Evolutionary conservation across 2,888 invertebrate genomes (phyloP).

Genomic region (Homarus gammarus): DNA sequence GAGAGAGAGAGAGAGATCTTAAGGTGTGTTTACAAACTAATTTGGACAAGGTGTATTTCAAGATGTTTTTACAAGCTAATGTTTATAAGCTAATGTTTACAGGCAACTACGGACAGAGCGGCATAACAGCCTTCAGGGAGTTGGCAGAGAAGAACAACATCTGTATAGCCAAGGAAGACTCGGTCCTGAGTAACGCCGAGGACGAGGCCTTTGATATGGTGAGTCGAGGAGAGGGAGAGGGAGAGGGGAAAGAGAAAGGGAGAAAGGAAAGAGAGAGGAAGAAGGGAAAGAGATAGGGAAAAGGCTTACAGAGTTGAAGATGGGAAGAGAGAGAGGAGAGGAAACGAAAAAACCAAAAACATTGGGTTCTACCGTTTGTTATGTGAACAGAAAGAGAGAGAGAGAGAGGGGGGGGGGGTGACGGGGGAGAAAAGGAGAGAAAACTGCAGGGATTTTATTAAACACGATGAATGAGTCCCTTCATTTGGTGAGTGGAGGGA

Average conservation of each 20-base stretch:
- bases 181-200: conserved; percentile 83
- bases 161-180: conserved; percentile 86
- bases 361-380: too few relatives aligned
- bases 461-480: too few relatives aligned
- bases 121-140: conserved; percentile 87
- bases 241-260: not conserved
- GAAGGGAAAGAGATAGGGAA: not conserved
- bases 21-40: too few relatives aligned
- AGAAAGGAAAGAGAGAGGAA: not conserved
- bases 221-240: not conserved
- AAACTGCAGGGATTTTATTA: not conserved
- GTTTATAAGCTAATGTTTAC: too few relatives aligned
- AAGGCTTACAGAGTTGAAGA: not conserved
- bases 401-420: not conserved
- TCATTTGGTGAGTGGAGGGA: too few relatives aligned
- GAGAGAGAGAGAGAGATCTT: not conserved
- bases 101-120: conserved; percentile 89
- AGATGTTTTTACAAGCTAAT: too few relatives aligned
- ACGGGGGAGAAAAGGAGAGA: not conserved
- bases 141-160: conserved; percentile 85
- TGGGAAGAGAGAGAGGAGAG: too few relatives aligned
- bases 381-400: too few relatives aligned
- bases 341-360: not conserved
- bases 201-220: conserved; percentile 82
- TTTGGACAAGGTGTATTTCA: too few relatives aligned